Percentiles rank a stretch among this genome's conserved stretches.
These are phyloP conservation scores for Acanthis flammea DNA, from an alignment of 2,797 vertebrate species.

Conservation along the genomic window DNA sequence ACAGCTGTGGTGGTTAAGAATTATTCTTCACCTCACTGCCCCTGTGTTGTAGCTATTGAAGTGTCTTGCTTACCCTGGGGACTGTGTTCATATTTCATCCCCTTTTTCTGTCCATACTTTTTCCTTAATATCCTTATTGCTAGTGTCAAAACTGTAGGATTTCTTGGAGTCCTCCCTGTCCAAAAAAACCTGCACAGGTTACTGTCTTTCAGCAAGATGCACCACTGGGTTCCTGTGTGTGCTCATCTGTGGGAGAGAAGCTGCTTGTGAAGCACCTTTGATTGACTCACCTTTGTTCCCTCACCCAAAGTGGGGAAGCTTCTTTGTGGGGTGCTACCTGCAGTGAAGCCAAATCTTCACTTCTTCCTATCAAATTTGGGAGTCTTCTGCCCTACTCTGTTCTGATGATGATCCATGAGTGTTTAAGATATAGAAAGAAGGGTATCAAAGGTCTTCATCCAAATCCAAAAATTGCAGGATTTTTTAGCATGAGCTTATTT, in stretches of 20 bases:
- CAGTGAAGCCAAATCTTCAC: not conserved
- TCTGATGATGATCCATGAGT: not conserved
- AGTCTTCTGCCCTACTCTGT: not conserved
- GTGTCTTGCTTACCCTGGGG: not conserved
- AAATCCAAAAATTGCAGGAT: not conserved
- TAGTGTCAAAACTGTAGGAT: not conserved
- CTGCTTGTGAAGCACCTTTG: rapidly evolving
- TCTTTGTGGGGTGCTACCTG: rapidly evolving
- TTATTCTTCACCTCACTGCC: not conserved
- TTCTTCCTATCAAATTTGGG: rapidly evolving
- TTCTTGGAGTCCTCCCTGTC: not conserved
- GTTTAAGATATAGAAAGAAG: not conserved
- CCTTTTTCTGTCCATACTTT: not conserved
- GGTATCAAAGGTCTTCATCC: not conserved
- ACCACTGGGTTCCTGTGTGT: rapidly evolving
- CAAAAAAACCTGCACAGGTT: not conserved
- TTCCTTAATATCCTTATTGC: not conserved
- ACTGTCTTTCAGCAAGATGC: not conserved
- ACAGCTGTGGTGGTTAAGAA: not conserved
- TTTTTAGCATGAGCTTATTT: not conserved
- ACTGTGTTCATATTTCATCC: not conserved
- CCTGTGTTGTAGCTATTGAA: not conserved
- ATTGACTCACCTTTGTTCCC: not conserved
- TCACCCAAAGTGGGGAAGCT: not conserved
- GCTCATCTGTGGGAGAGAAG: rapidly evolving